Conservation (phyloP, 1,140 invertebrate genomes). For the Pseudomyrmex dendroicus region DNA sequence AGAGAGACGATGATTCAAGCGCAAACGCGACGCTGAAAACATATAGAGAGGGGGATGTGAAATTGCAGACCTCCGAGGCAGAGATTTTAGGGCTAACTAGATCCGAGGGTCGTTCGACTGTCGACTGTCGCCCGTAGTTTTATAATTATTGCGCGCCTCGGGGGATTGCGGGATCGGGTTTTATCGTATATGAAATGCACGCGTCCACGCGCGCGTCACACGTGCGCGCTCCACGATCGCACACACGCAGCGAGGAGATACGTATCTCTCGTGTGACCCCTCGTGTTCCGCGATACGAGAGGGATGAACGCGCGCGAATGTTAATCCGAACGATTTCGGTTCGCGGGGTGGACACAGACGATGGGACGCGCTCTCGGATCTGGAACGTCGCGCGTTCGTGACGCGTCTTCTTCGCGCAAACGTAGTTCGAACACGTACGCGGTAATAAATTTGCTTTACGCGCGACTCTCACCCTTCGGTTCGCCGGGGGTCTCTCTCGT, state of each 20-base stretch:
- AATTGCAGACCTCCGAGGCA: slow-evolving; percentile 67
- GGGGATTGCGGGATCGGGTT: slow-evolving; percentile 64
- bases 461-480: too few species aligned
- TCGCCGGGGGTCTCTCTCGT: not conserved
- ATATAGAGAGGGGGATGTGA: slow-evolving; percentile 44
- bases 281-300: not conserved
- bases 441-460: slow-evolving; percentile 36
- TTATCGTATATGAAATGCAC: slow-evolving; percentile 50
- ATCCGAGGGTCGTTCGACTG: slow-evolving; percentile 60
- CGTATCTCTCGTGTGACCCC: slow-evolving; percentile 18
- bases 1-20: slow-evolving; percentile 7
- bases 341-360: not conserved
- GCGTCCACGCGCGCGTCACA: slow-evolving; percentile 24
- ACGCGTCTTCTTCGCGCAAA: not conserved
- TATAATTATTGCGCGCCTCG: slow-evolving; percentile 76
- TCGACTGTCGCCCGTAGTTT: slow-evolving; percentile 68
- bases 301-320: not conserved
- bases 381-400: not conserved
- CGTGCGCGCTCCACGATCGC: slow-evolving; percentile 31
- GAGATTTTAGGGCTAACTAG: slow-evolving; percentile 66
- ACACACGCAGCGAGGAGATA: slow-evolving; percentile 17
- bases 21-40: slow-evolving; percentile 59
- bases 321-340: slow-evolving; percentile 12
- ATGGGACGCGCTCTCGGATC: not conserved
- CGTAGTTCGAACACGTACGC: not conserved